Evolutionary conservation across 30 jellyfish, hydroid and myxozoan genomes (phyloP), one percentile per base, ranked within the genome.

Genomic region (Catostylus mosaicus): DNA sequence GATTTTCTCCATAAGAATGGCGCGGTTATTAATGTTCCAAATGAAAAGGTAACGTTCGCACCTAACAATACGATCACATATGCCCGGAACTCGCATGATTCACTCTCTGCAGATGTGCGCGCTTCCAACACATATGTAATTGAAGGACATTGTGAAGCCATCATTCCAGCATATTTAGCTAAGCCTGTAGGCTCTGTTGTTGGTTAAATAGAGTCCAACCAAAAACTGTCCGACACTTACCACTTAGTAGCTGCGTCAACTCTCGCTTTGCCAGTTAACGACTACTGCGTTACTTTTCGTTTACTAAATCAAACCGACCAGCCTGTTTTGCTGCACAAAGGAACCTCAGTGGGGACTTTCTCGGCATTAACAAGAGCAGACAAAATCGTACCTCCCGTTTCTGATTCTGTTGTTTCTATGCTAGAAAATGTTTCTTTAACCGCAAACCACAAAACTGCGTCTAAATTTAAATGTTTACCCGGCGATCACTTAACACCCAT

Each of bases 151-250:
- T 40, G 78, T 65, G 78, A 65, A 65, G 78, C 50, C 0, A 20
- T 65, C 9, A 65, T 65, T 65, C 78, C 78, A 29, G 69, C 69
- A 9, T 56, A 56, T 56, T 56, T 56, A n/a, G 33, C 69, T 6
- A 26, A 26, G 10, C 69, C 69, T 18, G 30, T 26, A 3, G 30
- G 33, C 5, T 22, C 69, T 56, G 26, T 56, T 20, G 69, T 56
- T 56, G 69, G 69, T 9, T 26, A 3, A 6, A 18, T 56, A 5
- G 69, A 56, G 26, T 26, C 69, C 7, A 22, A 3, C 19, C 10
- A n/a, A 6, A 20, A 56, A 56, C 26, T 56, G 8, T 20, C 10
- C 9, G 33, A 26, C 19, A n/a, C 33, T 22, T 56, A 20, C 33
- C 69, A 26, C 26, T 56, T 56, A 30, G 0, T 65, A 22, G 78